Evolutionary conservation across 1,140 invertebrate species (phyloP), one percentile per base, ranked within the genome.

Genomic region (Caenorhabditis inopinata): DNA sequence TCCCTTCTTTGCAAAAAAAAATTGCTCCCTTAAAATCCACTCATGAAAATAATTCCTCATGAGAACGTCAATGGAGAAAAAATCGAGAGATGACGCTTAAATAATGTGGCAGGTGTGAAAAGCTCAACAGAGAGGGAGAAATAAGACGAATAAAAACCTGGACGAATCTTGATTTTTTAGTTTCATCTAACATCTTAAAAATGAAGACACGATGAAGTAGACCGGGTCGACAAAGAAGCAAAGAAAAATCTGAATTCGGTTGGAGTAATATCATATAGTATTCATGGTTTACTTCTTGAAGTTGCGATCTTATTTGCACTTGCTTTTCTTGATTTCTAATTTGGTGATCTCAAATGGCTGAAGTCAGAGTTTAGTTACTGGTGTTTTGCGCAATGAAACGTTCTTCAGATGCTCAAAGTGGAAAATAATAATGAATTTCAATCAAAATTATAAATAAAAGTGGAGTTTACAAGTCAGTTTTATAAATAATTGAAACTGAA

Each of bases 221-320:
- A 68, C 32, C 9, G 58, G 58, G 32, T 1, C 12, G 12, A 68
- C 35, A 68, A 38, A 16, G 7, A 18, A 3, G 32, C 9, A 53
- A 38, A 32, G 7, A 23, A 32, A 58, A 16, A n/a, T 29, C 25
- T 42, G 38, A 68, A 68, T 68, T 68, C 32, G 58, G 38, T 68
- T 68, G 58, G 58, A 68, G 58, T 68, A 68, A 27, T 29, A 68
- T 68, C 58, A 68, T 68, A 32, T 68, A 68, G 58, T 68, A 68
- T 29, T 38, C 23, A 32, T 38, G 35, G 58, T 68, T 68, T 21
- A 68, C 58, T 68, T 68, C 35, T 68, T 68, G 58, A 38, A 29
- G 35, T 68, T 2, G 9, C 48, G n/a, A 51, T 51, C 49, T 68
- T 68, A 11, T 18, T 68, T 42, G 32, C 29, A 38, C 58, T 18